Evolutionary conservation across 2,888 invertebrate genomes (phyloP), one percentile per base, ranked within the genome.

Genomic region (Cheilosia urbana): DNA sequence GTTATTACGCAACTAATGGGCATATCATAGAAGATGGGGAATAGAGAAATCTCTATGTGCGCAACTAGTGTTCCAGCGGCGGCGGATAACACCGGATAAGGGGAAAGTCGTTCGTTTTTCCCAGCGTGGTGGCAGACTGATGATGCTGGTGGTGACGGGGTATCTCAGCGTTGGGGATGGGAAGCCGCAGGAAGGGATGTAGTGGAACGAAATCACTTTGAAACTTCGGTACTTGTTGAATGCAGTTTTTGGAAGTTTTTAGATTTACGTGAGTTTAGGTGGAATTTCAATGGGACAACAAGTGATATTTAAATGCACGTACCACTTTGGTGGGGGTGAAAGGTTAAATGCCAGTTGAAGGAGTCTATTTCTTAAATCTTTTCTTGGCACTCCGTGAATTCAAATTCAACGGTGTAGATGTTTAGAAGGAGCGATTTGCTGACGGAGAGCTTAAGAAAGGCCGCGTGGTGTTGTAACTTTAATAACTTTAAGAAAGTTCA

Each of bases 71-170:
- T 76, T 51, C 49, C 37, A n/a, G n/a, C 7, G n/a, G 47, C 21
- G 62, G 65, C 66, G 84, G 84, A 85, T 80, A 85, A 76, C 17
- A 19, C 15, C 34, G 81, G 84, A 85, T 85, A 85, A 85, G 84
- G 84, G 76, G 84, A 78, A 81, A 49, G 2, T 13, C 42, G 1
- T 47, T 27, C 27, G 27, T 6, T 27, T 27, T 6, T 1, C 11
- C 11, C 1, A 11, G 17, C 27, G 11, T 6, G 19, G 37, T 21
- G 34, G 30, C 37, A 24, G 24, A 58, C 19, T 40, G 19, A 19
- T 15, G 27, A 2, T 51, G 30, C n/a, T n/a, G 15, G 6, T 11
- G 45, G 30, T 11, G 11, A 37, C 19, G 34, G 24, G 15, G 6
- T 24, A 40, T 19, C 11, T n/a, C 21, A 24, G 24, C 4, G 4